Percentiles rank a stretch among this genome's conserved stretches.
phyloP scores from a whole-genome alignment of 2,113 vertebrate genomes.

The Notothenia rossii region DNA sequence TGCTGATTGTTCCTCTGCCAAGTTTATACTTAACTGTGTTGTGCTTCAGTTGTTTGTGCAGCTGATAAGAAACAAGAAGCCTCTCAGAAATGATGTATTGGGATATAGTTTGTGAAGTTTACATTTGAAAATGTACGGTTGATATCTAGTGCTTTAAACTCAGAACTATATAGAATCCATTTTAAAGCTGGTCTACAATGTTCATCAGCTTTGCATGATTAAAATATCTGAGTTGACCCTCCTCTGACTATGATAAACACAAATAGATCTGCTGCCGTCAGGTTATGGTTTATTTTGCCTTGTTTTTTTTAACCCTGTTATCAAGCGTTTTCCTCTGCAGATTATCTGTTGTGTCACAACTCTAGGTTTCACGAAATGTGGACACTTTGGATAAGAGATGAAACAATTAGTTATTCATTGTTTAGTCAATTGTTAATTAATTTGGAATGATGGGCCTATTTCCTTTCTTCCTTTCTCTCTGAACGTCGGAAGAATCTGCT shows the following conservation, averaged over 20 bases:
- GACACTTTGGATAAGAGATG: too few relatives aligned
- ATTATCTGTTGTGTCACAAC: too few relatives aligned
- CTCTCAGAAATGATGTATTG: too few relatives aligned
- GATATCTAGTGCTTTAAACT: background rate
- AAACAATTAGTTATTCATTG: too few relatives aligned
- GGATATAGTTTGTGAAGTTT: background rate
- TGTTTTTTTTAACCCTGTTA: too few relatives aligned
- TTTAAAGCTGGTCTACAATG: background rate
- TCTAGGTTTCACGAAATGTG: too few relatives aligned
- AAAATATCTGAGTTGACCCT: background rate
- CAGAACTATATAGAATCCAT: background rate
- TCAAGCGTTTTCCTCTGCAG: too few relatives aligned
- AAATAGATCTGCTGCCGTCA: background rate
- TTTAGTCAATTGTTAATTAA: background rate
- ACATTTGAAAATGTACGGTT: background rate
- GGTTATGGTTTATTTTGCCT: constrained; percentile 16
- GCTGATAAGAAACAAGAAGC: background rate
- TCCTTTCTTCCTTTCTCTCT: background rate
- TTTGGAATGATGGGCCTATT: background rate
- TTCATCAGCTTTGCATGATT: background rate
- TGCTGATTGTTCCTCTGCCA: background rate
- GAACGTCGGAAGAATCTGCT: background rate
- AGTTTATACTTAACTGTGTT: too few relatives aligned
- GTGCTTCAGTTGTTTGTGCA: too few relatives aligned
- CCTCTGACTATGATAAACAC: background rate